Percentiles rank a stretch among this genome's conserved stretches.
phyloP scores from a whole-genome alignment of 1,140 invertebrate species.

The Heterodera schachtii region DNA sequence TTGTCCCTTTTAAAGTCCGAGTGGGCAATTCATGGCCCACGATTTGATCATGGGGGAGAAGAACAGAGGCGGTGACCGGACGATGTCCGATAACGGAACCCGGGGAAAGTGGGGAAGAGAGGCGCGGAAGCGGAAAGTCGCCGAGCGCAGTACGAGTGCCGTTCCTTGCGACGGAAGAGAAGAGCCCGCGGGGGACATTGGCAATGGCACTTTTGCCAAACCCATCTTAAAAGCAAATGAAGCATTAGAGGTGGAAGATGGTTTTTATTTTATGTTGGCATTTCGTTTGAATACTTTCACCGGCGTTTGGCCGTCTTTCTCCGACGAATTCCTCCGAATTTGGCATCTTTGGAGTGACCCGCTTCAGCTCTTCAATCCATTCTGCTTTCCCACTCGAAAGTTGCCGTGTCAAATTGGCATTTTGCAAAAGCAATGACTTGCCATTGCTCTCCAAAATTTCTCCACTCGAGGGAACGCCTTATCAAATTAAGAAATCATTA shows the following conservation, averaged over 20 bases:
- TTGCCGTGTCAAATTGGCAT: slow-evolving; percentile 29
- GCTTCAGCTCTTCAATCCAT: slow-evolving; percentile 42
- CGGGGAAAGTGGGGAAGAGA: not conserved
- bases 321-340: not conserved
- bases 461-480: not conserved
- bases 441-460: not conserved
- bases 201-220: not conserved
- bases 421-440: not conserved
- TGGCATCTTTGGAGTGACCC: not conserved
- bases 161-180: not conserved
- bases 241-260: too few relatives aligned
- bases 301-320: not conserved
- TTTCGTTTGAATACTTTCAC: not conserved
- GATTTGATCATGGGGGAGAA: not conserved
- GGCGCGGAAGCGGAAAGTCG: not conserved
- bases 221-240: not conserved
- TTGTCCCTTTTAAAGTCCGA: not conserved
- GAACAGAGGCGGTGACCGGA: not conserved
- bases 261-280: too few relatives aligned
- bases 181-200: not conserved
- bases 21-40: not conserved
- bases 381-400: slow-evolving; percentile 43
- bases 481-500: not conserved
- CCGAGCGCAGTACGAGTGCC: not conserved
- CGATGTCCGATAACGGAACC: not conserved